These are phyloP conservation scores for Lophura nycthemera DNA, from an alignment of 2,113 vertebrate genomes.

Conservation along the genomic window DNA sequence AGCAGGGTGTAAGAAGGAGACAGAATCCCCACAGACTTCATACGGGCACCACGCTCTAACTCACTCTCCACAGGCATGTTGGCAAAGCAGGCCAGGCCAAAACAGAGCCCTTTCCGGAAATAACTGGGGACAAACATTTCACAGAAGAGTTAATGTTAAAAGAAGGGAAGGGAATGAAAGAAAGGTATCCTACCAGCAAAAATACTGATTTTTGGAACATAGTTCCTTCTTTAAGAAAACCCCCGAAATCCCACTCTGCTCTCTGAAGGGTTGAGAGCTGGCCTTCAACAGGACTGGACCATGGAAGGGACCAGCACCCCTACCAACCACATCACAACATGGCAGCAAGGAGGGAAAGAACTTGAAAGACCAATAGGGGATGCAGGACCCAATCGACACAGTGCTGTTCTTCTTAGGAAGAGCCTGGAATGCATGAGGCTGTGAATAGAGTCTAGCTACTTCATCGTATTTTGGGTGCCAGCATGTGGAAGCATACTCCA, in stretches of 20 bases:
- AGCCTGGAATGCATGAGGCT: neutral
- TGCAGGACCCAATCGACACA: neutral
- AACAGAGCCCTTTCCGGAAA: conserved; percentile 95
- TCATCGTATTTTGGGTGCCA: neutral
- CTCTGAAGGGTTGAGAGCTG: neutral
- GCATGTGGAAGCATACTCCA: rapidly evolving
- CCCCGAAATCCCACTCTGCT: neutral
- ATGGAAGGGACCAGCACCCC: neutral
- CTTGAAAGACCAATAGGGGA: neutral
- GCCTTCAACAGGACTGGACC: neutral
- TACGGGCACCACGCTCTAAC: conserved; percentile 93
- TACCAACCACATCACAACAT: rapidly evolving
- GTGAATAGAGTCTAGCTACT: neutral
- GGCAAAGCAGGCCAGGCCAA: conserved; percentile 96
- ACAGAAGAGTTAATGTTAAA: neutral
- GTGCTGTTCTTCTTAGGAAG: neutral
- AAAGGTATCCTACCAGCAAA: neutral
- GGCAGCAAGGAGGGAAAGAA: neutral
- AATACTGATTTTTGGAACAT: neutral
- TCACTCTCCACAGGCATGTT: conserved; percentile 98
- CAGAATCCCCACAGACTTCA: conserved; percentile 98
- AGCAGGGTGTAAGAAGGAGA: conserved; percentile 96
- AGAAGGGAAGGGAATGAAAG: neutral
- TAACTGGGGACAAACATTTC: conserved; percentile 80
- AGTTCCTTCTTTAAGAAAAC: neutral